Percentiles rank a stretch among this genome's conserved stretches.
These are phyloP conservation scores for Palaemon carinicauda DNA, from an alignment of 1,140 invertebrate genomes.

Conservation along the genomic window DNA sequence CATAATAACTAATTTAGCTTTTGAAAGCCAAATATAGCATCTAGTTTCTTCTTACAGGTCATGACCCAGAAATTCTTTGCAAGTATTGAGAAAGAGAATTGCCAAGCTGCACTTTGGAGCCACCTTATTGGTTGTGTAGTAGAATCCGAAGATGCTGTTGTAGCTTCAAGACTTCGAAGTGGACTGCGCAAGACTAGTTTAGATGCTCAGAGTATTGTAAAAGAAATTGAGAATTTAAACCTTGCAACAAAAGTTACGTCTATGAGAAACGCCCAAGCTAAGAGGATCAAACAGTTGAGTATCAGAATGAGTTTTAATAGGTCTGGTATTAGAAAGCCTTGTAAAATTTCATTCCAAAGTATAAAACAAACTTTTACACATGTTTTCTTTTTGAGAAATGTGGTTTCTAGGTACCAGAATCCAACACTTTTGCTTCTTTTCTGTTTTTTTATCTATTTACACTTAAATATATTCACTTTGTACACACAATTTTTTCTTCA, in stretches of 20 bases:
- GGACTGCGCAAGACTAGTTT: constrained; percentile 22
- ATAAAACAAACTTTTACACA: too few species aligned
- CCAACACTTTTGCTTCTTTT: too few species aligned
- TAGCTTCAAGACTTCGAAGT: constrained; percentile 15
- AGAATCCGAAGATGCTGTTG: constrained; percentile 11
- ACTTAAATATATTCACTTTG: too few species aligned
- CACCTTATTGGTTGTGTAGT: constrained; percentile 28
- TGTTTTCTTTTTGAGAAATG: too few species aligned
- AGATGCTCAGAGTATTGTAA: constrained; percentile 6
- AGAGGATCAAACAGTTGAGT: constrained; percentile 19
- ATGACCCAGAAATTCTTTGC: constrained; percentile 28
- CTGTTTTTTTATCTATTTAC: too few species aligned
- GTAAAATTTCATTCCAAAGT: too few species aligned
- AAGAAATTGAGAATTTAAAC: constrained; percentile 20
- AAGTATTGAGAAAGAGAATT: neutral
- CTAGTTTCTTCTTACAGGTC: constrained; percentile 13
- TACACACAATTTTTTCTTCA: too few species aligned
- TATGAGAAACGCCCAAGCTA: constrained; percentile 15
- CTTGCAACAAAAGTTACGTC: constrained; percentile 20
- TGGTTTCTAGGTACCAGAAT: too few species aligned
- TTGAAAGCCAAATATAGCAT: too few species aligned
- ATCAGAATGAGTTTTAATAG: neutral
- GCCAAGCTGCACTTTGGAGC: constrained; percentile 12
- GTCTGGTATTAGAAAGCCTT: too few species aligned
- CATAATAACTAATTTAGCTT: too few species aligned